Evolutionary conservation across 2,113 vertebrate species (phyloP).

Genomic region (Heteronetta atricapilla): DNA sequence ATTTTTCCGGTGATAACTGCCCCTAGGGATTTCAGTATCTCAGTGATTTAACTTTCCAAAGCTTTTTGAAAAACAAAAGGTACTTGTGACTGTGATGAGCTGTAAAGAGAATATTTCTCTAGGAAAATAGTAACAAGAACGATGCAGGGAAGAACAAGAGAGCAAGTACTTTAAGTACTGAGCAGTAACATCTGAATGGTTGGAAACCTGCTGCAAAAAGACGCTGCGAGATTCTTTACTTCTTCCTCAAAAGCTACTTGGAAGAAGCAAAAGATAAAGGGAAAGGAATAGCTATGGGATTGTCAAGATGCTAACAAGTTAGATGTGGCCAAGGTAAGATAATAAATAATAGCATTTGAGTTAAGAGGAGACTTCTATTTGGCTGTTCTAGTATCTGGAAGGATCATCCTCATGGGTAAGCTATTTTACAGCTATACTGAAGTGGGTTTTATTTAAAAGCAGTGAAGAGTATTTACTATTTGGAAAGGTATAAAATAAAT

Average conservation of each 20-base stretch:
- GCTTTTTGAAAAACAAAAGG: neutral
- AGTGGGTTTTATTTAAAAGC: neutral
- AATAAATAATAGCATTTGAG: neutral
- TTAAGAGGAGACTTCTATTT: neutral
- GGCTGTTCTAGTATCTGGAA: neutral
- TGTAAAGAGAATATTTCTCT: neutral
- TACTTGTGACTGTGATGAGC: neutral
- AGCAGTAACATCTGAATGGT: neutral
- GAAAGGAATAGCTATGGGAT: neutral
- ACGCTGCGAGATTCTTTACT: neutral
- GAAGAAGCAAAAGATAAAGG: neutral
- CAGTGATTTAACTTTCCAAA: neutral
- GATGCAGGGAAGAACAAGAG: neutral
- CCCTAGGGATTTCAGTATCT: neutral
- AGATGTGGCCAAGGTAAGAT: neutral
- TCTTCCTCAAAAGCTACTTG: neutral
- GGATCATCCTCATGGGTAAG: neutral
- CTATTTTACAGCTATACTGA: neutral
- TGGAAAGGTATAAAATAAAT: neutral
- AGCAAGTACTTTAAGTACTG: neutral
- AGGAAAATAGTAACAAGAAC: neutral
- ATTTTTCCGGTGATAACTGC: neutral
- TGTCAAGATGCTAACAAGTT: neutral
- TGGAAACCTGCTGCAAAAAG: neutral
- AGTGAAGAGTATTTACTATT: neutral